These are phyloP conservation scores for Papilio xuthus DNA, from an alignment of 1,140 invertebrate genomes.

Conservation along the genomic window DNA sequence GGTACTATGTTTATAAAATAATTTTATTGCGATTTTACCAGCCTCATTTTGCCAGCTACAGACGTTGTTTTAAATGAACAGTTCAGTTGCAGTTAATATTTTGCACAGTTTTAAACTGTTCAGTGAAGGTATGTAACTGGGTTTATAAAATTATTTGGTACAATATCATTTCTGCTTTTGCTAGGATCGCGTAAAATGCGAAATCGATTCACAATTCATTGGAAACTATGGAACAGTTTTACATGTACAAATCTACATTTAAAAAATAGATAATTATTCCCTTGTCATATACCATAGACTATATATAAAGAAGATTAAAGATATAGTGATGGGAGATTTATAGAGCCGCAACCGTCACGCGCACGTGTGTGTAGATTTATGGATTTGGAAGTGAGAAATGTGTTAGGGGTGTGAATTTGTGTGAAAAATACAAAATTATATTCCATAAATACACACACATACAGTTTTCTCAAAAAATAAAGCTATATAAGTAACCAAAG, in stretches of 20 bases:
- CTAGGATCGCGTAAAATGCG: neutral
- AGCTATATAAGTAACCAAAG: neutral
- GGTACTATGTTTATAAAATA: neutral
- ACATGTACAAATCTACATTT: neutral
- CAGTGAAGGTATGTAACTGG: too few relatives aligned
- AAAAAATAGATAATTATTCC: neutral
- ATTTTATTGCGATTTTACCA: too few relatives aligned
- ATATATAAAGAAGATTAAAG: constrained; percentile 3
- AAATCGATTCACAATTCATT: neutral
- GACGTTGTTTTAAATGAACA: too few relatives aligned
- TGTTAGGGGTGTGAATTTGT: neutral
- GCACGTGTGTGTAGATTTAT: constrained; percentile 14
- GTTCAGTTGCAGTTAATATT: too few relatives aligned
- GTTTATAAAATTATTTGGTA: neutral
- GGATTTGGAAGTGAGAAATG: neutral
- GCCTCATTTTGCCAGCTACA: too few relatives aligned
- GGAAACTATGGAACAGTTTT: neutral
- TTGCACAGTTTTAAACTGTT: too few relatives aligned
- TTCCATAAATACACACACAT: neutral
- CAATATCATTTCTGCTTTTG: neutral
- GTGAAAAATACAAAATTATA: neutral
- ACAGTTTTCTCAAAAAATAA: neutral
- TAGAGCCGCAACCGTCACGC: constrained; percentile 1
- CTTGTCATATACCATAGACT: neutral
- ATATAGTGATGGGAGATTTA: neutral